A percentile compares a stretch with the other conserved stretches of the same genome.
phyloP scores from a whole-genome alignment of 2,888 invertebrate genomes.

The Osmoderma eremita region DNA sequence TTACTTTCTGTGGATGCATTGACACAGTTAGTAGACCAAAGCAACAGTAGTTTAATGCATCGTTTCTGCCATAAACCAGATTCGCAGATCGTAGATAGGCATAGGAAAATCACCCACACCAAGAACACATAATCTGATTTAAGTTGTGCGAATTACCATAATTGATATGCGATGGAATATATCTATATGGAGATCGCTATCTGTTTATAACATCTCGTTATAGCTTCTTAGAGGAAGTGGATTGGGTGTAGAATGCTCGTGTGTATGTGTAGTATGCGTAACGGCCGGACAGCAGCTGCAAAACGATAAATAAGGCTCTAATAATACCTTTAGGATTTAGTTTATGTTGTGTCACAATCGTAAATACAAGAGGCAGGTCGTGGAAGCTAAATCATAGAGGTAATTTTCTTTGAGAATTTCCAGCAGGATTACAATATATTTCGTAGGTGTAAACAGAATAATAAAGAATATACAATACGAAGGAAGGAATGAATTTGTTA shows the following conservation, averaged over 20 bases:
- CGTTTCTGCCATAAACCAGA: conserved; percentile 35
- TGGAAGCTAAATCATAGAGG: conserved; percentile 4
- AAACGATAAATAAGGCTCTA: conserved; percentile 38
- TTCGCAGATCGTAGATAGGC: conserved; percentile 37
- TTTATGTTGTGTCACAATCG: conserved; percentile 32
- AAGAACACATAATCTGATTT: conserved; percentile 44
- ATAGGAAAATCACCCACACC: conserved; percentile 42
- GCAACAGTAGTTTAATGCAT: conserved; percentile 22
- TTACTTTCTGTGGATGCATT: conserved; percentile 1
- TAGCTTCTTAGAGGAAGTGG: conserved; percentile 34
- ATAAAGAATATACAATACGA: too few species aligned
- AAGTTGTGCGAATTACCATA: conserved; percentile 45
- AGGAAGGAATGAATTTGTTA: too few species aligned
- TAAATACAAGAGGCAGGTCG: conserved; percentile 13
- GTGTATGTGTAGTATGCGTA: conserved; percentile 8
- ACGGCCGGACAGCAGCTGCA: not conserved
- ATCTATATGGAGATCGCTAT: conserved; percentile 39
- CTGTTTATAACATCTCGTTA: conserved; percentile 41
- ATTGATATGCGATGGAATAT: conserved; percentile 43
- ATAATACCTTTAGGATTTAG: conserved; percentile 34
- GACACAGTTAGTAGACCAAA: conserved; percentile 29
- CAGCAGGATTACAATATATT: not conserved
- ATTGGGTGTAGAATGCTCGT: not conserved
- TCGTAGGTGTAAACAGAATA: too few species aligned
- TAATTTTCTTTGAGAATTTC: not conserved